Conservation (phyloP, 2,113 vertebrate species). For the Typhlomys cinereus region DNA sequence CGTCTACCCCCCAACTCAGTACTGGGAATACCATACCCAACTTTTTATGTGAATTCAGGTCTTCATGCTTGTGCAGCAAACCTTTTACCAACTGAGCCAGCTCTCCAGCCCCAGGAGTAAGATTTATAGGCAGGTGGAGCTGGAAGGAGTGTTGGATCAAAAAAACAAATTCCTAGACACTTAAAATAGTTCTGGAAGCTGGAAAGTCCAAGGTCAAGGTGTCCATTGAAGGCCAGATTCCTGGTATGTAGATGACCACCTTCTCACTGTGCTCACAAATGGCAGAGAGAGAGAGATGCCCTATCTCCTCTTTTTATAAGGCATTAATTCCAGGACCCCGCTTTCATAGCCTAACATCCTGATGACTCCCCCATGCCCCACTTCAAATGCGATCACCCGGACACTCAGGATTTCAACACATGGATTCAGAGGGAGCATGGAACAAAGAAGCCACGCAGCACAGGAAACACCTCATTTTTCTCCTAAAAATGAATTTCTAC, state of each 20-base stretch:
- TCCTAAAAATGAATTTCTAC: background rate
- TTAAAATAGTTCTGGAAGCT: background rate
- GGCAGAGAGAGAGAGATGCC: background rate
- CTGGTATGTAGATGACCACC: rapidly evolving
- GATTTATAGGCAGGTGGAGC: background rate
- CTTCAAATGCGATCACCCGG: background rate
- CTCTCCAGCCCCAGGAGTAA: background rate
- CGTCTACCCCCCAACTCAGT: no score
- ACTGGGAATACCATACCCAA: no score
- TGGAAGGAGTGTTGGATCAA: background rate
- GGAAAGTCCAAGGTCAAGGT: no score
- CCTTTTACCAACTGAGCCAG: no score
- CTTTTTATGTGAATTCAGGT: no score
- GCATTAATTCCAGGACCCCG: background rate
- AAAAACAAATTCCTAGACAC: no score
- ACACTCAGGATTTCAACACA: background rate
- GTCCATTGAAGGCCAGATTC: no score
- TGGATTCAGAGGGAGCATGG: background rate
- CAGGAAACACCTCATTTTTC: background rate
- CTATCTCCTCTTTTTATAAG: background rate
- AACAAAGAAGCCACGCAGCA: background rate
- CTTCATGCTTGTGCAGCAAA: no score
- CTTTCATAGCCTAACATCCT: background rate
- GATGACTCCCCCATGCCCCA: background rate
- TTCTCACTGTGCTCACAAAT: background rate